A percentile compares a stretch with the other conserved stretches of the same genome.
These are phyloP conservation scores for Stomatorhinus walkeri DNA, from an alignment of 2,797 vertebrate species.

Conservation along the genomic window DNA sequence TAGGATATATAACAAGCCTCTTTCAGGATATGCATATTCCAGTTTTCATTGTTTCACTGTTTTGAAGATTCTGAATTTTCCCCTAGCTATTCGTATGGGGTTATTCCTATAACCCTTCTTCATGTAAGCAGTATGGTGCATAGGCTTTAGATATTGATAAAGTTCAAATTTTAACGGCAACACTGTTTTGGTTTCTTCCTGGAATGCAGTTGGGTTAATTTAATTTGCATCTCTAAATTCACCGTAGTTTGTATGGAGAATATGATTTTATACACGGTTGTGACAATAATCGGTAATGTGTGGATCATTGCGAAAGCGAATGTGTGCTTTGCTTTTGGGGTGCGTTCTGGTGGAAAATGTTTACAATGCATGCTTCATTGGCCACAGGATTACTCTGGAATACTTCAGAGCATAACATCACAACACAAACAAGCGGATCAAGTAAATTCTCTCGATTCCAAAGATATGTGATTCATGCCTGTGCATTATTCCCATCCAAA, in stretches of 20 bases:
- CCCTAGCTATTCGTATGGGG: background rate
- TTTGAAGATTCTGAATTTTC: background rate
- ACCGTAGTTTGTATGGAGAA: background rate
- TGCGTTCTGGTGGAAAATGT: too few relatives aligned
- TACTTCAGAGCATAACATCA: background rate
- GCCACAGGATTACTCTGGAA: background rate
- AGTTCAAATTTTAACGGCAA: background rate
- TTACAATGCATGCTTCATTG: background rate
- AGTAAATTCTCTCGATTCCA: background rate
- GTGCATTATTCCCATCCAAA: background rate
- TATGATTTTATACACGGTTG: background rate
- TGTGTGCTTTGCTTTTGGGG: background rate
- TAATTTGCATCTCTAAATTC: background rate
- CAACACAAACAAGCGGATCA: background rate
- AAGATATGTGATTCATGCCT: background rate
- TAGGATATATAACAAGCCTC: too few relatives aligned
- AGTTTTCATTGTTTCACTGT: background rate
- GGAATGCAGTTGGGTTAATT: background rate
- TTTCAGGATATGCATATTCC: background rate
- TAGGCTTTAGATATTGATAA: background rate
- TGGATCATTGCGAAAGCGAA: background rate
- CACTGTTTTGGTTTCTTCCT: background rate
- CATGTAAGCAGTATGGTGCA: background rate
- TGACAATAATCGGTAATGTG: background rate
- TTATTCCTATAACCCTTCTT: background rate